phyloP scores from a whole-genome alignment of 2,888 invertebrate species.

The Orthosia gracilis region DNA sequence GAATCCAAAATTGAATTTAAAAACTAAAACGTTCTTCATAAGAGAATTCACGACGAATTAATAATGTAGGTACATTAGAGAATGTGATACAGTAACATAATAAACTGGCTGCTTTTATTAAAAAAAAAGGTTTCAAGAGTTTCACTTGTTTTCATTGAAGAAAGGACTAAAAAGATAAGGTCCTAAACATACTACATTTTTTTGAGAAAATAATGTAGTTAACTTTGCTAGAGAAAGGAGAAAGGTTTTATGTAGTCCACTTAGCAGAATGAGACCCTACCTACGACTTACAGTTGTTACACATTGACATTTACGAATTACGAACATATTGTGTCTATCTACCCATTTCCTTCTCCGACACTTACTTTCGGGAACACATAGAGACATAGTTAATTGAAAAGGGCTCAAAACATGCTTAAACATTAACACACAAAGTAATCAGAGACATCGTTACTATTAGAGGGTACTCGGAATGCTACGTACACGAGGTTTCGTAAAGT shows the following conservation, averaged over 20 bases:
- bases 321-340: background rate
- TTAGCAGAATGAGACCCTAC: constrained; percentile 42
- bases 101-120: constrained; percentile 1
- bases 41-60: constrained; percentile 3
- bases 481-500: constrained; percentile 79
- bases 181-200: constrained; percentile 26
- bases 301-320: constrained; percentile 39
- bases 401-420: constrained; percentile 28
- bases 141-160: background rate
- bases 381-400: constrained; percentile 21
- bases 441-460: constrained; percentile 15
- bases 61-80: constrained; percentile 14
- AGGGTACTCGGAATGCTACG: constrained; percentile 46
- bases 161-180: constrained; percentile 30
- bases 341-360: too few relatives aligned
- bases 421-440: constrained; percentile 41
- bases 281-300: background rate
- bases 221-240: constrained; percentile 34
- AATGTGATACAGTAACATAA: constrained; percentile 6
- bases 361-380: constrained; percentile 1
- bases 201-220: constrained; percentile 49
- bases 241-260: constrained; percentile 45
- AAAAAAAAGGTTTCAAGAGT: constrained; percentile 12
- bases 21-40: constrained; percentile 11
- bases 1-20: constrained; percentile 30